Percentiles rank a stretch among this genome's conserved stretches.
phyloP scores from a whole-genome alignment of 2,888 invertebrate genomes.

The Stenolophus ochropezus region DNA sequence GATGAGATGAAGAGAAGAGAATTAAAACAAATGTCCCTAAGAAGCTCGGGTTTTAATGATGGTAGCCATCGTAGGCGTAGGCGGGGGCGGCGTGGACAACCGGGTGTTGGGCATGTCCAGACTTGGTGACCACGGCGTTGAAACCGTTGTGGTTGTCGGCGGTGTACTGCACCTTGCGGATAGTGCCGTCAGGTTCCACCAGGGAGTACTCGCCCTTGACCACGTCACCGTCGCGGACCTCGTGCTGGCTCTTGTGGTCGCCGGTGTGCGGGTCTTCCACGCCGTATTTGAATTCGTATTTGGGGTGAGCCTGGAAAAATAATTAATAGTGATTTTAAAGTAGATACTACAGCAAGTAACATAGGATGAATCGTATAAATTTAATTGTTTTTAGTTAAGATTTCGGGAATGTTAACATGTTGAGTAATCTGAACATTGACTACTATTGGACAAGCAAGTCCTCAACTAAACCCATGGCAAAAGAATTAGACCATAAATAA shows the following conservation, averaged over 20 bases:
- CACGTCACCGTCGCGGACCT: conserved; percentile 50
- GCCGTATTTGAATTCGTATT: conserved; percentile 56
- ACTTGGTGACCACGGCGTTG: conserved; percentile 53
- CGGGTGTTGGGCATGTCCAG: conserved; percentile 64
- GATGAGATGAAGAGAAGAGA: not conserved
- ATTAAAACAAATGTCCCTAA: not conserved
- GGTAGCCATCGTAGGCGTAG: conserved; percentile 53
- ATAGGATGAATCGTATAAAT: too few relatives aligned
- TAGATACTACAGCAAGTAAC: too few relatives aligned
- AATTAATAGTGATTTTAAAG: too few relatives aligned
- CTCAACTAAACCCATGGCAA: too few relatives aligned
- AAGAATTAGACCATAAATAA: too few relatives aligned
- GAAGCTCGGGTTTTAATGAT: conserved; percentile 18
- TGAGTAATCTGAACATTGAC: too few relatives aligned
- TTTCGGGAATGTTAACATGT: too few relatives aligned
- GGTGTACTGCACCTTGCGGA: conserved; percentile 63
- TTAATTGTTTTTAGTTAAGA: too few relatives aligned
- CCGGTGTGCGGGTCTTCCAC: conserved; percentile 50
- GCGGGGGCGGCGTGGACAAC: conserved; percentile 60
- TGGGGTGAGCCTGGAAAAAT: conserved; percentile 47
- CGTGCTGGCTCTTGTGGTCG: conserved; percentile 51
- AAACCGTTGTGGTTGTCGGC: conserved; percentile 62
- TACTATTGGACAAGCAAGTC: too few relatives aligned
- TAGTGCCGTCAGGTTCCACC: conserved; percentile 54
- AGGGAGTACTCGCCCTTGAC: conserved; percentile 53